Evolutionary conservation across 2,113 vertebrate genomes (phyloP).

Genomic region (Nothoprocta pentlandii): DNA sequence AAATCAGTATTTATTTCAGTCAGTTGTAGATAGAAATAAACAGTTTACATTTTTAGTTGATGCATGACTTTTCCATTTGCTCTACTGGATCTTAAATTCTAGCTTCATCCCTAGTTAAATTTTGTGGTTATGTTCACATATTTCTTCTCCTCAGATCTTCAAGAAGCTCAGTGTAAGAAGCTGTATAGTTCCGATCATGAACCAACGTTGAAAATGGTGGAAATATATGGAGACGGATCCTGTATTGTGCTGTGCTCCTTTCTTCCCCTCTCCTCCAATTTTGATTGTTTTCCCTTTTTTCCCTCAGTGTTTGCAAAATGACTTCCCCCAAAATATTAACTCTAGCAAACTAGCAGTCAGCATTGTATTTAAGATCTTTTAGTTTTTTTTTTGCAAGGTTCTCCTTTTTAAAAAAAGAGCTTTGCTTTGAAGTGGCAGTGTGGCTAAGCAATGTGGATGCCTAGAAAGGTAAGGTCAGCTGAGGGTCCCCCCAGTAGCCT

Average conservation of each 20-base stretch:
- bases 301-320: not conserved
- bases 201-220: not conserved
- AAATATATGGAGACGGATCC: not conserved
- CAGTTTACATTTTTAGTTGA: slow-evolving; percentile 18
- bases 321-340: not conserved
- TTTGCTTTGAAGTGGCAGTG: not conserved
- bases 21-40: slow-evolving; percentile 40
- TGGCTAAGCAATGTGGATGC: not conserved
- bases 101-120: slow-evolving; percentile 43
- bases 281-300: not conserved
- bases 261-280: not conserved
- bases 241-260: not conserved
- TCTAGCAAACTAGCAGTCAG: not conserved
- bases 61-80: slow-evolving; percentile 47
- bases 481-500: not conserved
- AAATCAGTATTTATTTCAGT: slow-evolving; percentile 35
- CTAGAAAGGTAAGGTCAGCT: not conserved
- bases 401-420: not conserved
- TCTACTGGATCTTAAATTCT: slow-evolving; percentile 32
- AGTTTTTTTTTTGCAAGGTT: not conserved
- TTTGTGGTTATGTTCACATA: slow-evolving; percentile 22
- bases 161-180: slow-evolving; percentile 8
- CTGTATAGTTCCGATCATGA: slow-evolving; percentile 21
- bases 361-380: not conserved
- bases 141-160: slow-evolving; percentile 6